Evolutionary conservation across 2,797 vertebrate species (phyloP).

Genomic region (Lepilemur ruficaudatus): DNA sequence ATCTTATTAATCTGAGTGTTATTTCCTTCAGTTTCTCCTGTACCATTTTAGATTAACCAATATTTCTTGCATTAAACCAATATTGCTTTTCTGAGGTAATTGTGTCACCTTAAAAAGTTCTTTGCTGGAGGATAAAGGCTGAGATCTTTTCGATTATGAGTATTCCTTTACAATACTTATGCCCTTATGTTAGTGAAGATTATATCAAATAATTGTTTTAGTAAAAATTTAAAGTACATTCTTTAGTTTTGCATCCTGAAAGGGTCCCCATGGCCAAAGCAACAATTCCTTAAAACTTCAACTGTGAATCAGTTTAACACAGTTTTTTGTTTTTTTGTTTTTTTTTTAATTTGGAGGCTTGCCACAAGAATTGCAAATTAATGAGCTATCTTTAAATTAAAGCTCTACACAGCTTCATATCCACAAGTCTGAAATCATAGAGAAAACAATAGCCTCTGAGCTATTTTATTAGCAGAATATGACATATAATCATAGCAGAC

Average conservation of each 20-base stretch:
- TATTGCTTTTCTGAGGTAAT: neutral
- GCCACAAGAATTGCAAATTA: constrained; percentile 55
- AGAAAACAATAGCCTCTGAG: neutral
- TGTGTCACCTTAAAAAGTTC: constrained; percentile 1
- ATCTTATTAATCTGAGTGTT: neutral
- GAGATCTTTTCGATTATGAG: neutral
- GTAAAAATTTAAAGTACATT: constrained; percentile 7
- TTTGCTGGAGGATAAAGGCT: neutral
- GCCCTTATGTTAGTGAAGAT: neutral
- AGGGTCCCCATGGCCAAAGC: neutral
- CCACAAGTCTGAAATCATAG: constrained; percentile 44
- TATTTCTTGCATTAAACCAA: constrained; percentile 43
- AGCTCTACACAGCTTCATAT: neutral
- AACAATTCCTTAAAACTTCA: neutral
- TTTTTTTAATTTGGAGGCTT: neutral
- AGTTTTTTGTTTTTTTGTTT: neutral
- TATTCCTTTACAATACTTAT: neutral
- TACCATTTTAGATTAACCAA: neutral
- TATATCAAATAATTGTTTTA: neutral
- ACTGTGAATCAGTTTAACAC: neutral
- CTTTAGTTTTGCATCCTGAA: constrained; percentile 15
- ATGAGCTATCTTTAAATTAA: constrained; percentile 52
- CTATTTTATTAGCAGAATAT: constrained; percentile 28
- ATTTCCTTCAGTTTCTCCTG: neutral
- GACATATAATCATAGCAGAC: constrained; percentile 11